Base-by-base conservation (phyloP, 2,888 invertebrate genomes). In the Uropetala carovei region DNA sequence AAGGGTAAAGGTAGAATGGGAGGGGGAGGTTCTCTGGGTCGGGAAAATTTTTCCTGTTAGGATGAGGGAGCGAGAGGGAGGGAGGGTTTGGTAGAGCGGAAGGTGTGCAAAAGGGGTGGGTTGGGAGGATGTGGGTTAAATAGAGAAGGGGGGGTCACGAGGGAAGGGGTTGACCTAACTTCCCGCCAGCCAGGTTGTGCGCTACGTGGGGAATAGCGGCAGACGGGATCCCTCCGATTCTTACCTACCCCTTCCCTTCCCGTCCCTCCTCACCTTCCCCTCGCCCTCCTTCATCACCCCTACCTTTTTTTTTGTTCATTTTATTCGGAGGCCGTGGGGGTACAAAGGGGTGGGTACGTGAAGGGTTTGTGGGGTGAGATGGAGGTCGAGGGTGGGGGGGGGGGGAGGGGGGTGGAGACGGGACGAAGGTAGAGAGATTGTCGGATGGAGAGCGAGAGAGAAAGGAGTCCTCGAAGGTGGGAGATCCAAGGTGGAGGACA, bases 71-170 rank as follows among this genome's bases (percentile, higher is more conserved):
- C n/a, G 4, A 7, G 60, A 57, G 56, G 56, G 16, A 57, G 57
- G 83, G 83, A 56, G 56, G 18, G 83, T 43, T 83, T 57, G 83
- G 83, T 83, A 57, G 83, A 64, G 5, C 30, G 18, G 89, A 89
- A 89, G 89, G 89, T 89, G 89, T 68, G 89, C 89, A 89, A 89
- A 89, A 89, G 89, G 89, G 89, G 89, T 89, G 89, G 89, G 89
- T 60, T 89, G 30, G 5, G 89, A 89, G 89, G 89, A 89, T 89
- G 89, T 89, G 89, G 89, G 89, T 68, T 89, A 89, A 89, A 89
- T 89, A 89, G 89, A 89, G 64, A 64, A 86, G 27, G 16, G 85
- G 57, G 85, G 85, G 59, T 27, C 58, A 27, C 27, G 58, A 85
- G 86, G 64, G 89, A 89, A 89, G 89, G 89, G 89, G 60, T 89